A percentile compares a stretch with the other conserved stretches of the same genome.
These are phyloP conservation scores for Balaenoptera acutorostrata DNA, from an alignment of 2,113 vertebrate species.

Conservation along the genomic window DNA sequence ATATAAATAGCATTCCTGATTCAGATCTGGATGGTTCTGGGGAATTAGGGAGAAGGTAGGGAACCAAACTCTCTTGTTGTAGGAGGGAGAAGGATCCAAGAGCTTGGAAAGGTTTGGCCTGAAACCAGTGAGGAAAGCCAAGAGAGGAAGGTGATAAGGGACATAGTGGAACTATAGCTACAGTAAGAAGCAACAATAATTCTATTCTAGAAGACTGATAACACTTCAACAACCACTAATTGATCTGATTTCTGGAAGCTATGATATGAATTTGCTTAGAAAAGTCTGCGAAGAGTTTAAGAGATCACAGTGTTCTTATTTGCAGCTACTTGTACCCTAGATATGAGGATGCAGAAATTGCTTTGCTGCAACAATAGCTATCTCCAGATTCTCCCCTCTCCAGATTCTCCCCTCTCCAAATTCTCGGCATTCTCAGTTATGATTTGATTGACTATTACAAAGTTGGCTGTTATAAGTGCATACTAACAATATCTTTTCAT, in stretches of 20 bases:
- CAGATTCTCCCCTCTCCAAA: too few relatives aligned
- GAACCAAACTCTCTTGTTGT: neutral
- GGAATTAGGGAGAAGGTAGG: neutral
- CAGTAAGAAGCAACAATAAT: neutral
- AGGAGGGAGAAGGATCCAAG: neutral
- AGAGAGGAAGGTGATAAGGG: neutral
- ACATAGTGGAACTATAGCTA: neutral
- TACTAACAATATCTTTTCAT: neutral
- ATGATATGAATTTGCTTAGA: neutral
- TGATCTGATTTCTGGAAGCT: neutral
- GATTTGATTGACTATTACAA: too few relatives aligned
- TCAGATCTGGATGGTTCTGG: neutral
- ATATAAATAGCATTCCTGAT: neutral
- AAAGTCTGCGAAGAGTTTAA: neutral
- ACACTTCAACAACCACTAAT: neutral
- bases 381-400: neutral
- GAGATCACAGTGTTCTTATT: neutral
- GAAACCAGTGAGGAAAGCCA: neutral
- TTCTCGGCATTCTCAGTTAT: neutral
- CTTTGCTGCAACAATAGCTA: rapidly evolving
- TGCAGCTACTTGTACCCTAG: neutral
- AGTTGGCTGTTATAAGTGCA: neutral
- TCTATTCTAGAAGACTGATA: neutral
- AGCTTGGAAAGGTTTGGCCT: neutral
- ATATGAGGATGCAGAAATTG: rapidly evolving